These are phyloP conservation scores for Corythornis madagascariensis DNA, from an alignment of 2,113 vertebrate genomes.

Conservation along the genomic window DNA sequence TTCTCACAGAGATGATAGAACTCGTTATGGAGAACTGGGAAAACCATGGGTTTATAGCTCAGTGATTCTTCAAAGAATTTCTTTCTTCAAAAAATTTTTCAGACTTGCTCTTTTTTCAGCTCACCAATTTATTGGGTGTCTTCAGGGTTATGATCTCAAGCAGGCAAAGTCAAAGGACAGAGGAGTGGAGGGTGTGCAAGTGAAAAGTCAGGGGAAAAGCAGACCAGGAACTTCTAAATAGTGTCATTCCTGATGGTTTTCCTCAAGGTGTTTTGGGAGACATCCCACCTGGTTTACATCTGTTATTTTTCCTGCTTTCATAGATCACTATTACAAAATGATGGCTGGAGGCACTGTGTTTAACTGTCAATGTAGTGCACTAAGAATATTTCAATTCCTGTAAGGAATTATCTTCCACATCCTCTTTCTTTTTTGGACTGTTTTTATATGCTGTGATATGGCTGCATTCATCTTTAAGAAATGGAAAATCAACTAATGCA, in stretches of 20 bases:
- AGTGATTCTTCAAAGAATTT: not conserved
- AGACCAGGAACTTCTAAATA: not conserved
- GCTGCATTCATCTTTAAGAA: not conserved
- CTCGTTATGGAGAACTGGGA: not conserved
- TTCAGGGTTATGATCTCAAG: not conserved
- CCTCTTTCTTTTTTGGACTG: not conserved
- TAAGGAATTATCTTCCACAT: not conserved
- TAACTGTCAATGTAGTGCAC: not conserved
- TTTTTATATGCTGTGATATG: accelerated
- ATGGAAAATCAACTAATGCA: not conserved
- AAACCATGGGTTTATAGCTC: not conserved
- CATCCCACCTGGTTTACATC: not conserved
- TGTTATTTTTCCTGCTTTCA: not conserved
- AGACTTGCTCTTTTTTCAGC: not conserved
- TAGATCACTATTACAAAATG: not conserved
- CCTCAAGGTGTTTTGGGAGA: not conserved
- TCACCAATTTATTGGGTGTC: not conserved
- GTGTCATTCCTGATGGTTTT: not conserved
- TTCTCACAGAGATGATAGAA: not conserved
- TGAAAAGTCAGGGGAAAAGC: not conserved
- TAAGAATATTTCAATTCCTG: not conserved
- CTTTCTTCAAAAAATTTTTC: not conserved
- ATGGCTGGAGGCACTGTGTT: not conserved
- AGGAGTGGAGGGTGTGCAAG: not conserved
- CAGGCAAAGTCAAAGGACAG: not conserved